These are phyloP conservation scores for Hymenochirus boettgeri DNA, from an alignment of 2,113 vertebrate species.

Conservation along the genomic window DNA sequence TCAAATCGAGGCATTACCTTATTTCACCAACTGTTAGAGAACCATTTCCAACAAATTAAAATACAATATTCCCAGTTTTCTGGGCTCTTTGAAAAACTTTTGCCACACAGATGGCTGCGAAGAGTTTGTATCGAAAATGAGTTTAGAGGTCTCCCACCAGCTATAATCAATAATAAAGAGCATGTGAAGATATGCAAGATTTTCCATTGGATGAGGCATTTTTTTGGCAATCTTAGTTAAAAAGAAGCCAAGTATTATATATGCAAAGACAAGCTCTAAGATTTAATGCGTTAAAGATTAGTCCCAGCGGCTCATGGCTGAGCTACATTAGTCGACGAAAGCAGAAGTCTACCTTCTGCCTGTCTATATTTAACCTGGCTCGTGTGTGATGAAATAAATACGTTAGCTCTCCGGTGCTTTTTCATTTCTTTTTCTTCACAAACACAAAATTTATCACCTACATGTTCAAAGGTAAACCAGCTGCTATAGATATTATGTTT, in stretches of 20 bases:
- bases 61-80: conserved; percentile 46
- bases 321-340: conserved; percentile 47
- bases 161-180: conserved; percentile 50
- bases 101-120: conserved; percentile 46
- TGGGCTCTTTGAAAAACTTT: conserved; percentile 51
- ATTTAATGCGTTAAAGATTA: conserved; percentile 53
- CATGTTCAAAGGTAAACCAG: conserved; percentile 70
- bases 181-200: conserved; percentile 42
- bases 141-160: conserved; percentile 54
- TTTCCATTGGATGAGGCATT: conserved; percentile 41
- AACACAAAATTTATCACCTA: conserved; percentile 61
- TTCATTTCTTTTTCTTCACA: conserved; percentile 48
- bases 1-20: background rate
- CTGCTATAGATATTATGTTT: conserved; percentile 72
- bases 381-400: conserved; percentile 48
- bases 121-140: conserved; percentile 52
- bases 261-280: conserved; percentile 37
- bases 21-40: conserved; percentile 1
- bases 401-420: conserved; percentile 50
- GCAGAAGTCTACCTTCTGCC: conserved; percentile 52
- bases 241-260: conserved; percentile 41
- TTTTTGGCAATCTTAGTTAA: conserved; percentile 48
- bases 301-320: conserved; percentile 49
- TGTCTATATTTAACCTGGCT: conserved; percentile 51
- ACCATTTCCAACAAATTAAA: conserved; percentile 39